Evolutionary conservation across 2,888 invertebrate species (phyloP), one percentile per base, ranked within the genome.

Genomic region (Cephus rjabovi): DNA sequence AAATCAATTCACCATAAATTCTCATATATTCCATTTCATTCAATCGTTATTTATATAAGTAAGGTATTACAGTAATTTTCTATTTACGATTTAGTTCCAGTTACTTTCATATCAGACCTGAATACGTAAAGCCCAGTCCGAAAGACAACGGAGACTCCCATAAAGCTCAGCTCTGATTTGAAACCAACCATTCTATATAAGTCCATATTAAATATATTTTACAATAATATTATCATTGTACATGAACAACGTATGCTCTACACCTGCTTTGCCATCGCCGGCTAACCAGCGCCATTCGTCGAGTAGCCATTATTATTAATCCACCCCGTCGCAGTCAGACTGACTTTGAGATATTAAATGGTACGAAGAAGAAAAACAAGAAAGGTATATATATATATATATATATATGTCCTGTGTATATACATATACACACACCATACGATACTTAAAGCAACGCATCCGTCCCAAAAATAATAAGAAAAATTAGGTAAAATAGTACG

Each of bases 191-290:
- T 83, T 85, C 84, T 83, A 86, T 87, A 86, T 86, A 87, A 90
- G 88, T 89, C 88, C 90, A 89, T 89, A 89, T 90, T 90, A 90
- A 90, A 90, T 90, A 91, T 90, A 90, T 91, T 90, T 90, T 91
- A 91, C 90, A 90, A 90, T 89, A 90, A 90, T 90, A 89, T 89
- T 90, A 90, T 89, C 88, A 89, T 90, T 90, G 90, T 90, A 90
- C 89, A 90, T 89, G 88, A 90, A 91, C 90, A 90, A 90, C 88
- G 84, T 90, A 90, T 88, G 88, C 87, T 90, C 89, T 87, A 89
- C 87, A 89, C 86, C 89, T 86, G 79, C 81, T 83, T 85, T 83
- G 83, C 83, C 83, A 86, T 86, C 87, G 87, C 78, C 81, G 81
- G 83, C 85, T 85, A 88, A 87, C 83, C 89, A 87, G 86, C 87